These are phyloP conservation scores for Anhinga rufa DNA, from an alignment of 2,113 vertebrate species.

Conservation along the genomic window DNA sequence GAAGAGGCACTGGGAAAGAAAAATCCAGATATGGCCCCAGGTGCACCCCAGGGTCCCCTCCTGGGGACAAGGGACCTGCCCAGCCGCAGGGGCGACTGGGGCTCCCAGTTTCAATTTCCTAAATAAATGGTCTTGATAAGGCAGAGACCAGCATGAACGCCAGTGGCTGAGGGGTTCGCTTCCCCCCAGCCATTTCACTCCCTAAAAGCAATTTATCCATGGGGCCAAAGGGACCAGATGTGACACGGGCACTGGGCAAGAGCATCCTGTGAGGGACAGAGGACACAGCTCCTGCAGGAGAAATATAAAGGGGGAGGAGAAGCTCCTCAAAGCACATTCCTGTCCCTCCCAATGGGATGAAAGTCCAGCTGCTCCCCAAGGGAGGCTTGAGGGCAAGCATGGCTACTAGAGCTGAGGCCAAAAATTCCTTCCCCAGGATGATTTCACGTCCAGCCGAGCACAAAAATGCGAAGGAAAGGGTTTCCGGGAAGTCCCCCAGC, in stretches of 20 bases:
- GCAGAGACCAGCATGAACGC: accelerated
- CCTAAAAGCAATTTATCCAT: background rate
- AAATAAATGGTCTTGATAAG: background rate
- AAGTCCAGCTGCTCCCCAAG: background rate
- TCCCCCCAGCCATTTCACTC: background rate
- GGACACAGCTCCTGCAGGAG: background rate
- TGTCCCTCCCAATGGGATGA: background rate
- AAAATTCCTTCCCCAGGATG: background rate
- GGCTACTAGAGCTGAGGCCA: background rate
- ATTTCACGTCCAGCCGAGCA: background rate
- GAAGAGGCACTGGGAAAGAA: background rate
- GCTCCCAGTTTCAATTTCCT: background rate
- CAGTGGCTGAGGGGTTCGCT: background rate
- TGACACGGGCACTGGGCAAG: background rate
- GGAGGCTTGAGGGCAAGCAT: background rate
- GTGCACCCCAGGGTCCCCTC: background rate
- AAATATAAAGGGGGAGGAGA: background rate
- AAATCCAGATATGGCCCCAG: background rate
- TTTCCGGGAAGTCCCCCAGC: background rate
- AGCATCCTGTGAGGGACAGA: background rate
- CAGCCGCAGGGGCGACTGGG: background rate
- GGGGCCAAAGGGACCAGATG: background rate
- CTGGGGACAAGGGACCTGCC: background rate
- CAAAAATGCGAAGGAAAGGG: background rate
- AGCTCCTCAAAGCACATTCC: background rate